Conservation (phyloP, 2,888 invertebrate genomes). For the Dryocosmus kuriphilus region DNA sequence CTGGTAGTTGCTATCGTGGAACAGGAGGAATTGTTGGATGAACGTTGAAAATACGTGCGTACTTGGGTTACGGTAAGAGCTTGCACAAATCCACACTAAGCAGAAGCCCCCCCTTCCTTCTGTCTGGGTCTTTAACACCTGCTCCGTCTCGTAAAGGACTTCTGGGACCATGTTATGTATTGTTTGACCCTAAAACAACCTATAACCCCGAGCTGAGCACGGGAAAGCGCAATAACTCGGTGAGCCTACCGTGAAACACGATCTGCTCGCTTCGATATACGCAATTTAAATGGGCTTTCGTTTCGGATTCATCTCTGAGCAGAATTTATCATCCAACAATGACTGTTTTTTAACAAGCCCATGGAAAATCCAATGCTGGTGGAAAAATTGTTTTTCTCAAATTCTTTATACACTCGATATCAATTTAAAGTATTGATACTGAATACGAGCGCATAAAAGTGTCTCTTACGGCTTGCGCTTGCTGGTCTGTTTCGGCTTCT, state of each 20-base stretch:
- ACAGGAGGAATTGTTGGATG: constrained; percentile 47
- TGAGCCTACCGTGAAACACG: constrained; percentile 38
- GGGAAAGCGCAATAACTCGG: constrained; percentile 31
- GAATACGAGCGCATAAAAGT: too few relatives aligned
- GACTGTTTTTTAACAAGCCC: constrained; percentile 16
- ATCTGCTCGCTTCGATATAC: constrained; percentile 19
- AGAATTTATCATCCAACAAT: constrained; percentile 20
- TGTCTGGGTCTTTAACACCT: constrained; percentile 53
- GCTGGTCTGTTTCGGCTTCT: too few relatives aligned
- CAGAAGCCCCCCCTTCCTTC: constrained; percentile 40
- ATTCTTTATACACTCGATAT: not conserved
- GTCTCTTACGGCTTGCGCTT: too few relatives aligned
- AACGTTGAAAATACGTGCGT: constrained; percentile 49
- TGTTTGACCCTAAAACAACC: constrained; percentile 37
- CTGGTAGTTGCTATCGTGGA: not conserved
- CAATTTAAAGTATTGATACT: not conserved
- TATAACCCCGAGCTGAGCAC: constrained; percentile 24
- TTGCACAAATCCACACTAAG: constrained; percentile 27
- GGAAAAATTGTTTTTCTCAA: not conserved
- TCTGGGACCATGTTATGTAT: constrained; percentile 43
- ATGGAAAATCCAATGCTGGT: constrained; percentile 19
- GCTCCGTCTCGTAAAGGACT: constrained; percentile 53
- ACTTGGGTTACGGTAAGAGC: constrained; percentile 31
- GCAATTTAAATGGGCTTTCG: constrained; percentile 16
- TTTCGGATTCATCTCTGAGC: not conserved